Evolutionary conservation across 2,888 invertebrate genomes (phyloP).

Genomic region (Dicycla oo): DNA sequence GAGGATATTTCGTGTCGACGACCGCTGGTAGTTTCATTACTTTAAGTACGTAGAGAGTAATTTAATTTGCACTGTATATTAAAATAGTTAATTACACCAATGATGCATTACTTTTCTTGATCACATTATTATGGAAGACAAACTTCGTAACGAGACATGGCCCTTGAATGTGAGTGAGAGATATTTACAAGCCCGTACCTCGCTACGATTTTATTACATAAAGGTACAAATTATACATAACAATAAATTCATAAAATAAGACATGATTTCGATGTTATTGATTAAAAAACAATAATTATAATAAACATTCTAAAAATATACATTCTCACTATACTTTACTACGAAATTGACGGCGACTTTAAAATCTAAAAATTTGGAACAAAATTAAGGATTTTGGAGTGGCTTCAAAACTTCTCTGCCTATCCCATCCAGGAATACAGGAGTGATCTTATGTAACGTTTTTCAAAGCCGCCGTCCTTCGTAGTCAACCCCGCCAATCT

Average conservation of each 20-base stretch:
- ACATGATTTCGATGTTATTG: constrained; percentile 21
- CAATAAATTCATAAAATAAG: constrained; percentile 27
- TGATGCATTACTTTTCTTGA: neutral
- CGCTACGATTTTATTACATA: constrained; percentile 4
- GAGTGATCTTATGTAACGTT: no score
- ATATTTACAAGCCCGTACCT: constrained; percentile 2
- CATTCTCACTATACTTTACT: constrained; percentile 58
- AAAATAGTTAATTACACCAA: neutral
- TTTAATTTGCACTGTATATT: neutral
- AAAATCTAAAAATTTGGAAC: neutral
- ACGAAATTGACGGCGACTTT: constrained; percentile 30
- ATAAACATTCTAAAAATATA: constrained; percentile 37
- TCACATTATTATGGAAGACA: constrained; percentile 9
- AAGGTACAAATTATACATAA: constrained; percentile 12
- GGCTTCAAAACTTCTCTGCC: neutral
- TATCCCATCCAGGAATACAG: no score
- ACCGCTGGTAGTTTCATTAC: no score
- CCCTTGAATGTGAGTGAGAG: neutral
- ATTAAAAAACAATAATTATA: constrained; percentile 19
- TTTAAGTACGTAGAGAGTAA: no score
- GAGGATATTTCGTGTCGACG: no score
- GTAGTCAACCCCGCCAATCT: constrained; percentile 14
- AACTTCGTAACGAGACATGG: neutral
- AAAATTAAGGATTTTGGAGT: no score
- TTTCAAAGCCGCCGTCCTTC: constrained; percentile 15